Evolutionary conservation across 2,113 vertebrate species (phyloP), one percentile per base, ranked within the genome.

Genomic region (Rhea pennata): DNA sequence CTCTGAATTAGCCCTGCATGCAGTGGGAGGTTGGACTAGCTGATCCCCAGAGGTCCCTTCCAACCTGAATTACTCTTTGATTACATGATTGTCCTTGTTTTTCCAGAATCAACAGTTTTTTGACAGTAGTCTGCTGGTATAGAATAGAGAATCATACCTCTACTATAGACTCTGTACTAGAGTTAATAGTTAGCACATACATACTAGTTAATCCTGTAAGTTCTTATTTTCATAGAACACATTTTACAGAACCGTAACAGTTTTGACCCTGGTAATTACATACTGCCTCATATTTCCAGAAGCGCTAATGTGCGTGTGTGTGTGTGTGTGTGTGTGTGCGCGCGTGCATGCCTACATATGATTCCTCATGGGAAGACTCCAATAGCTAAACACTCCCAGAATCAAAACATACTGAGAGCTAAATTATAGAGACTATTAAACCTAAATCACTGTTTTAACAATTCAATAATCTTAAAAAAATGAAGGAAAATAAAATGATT

Each of bases 311-410:
- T 15, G 44, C 5, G 44, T 15, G 44, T 46, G 44, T 46, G 42
- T 44, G 14, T 46, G 13, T 12, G 2, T 11, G 26, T 26, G 19
- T 3, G 4, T 1, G 1, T 11, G 15, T 1, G n/a, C 12, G 29
- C 39, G 5, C 6, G 24, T 36, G 51, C 9, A 7, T 16, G 31
- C 70, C 5, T 12, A 0, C 0, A 0, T 24, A 71, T 53, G 40
- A 40, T 61, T 85, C 65, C 29, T 53, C 24, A 42, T 26, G 39
- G 33, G 33, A 80, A 48, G 23, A 76, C 21, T 66, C 65, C 46
- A 62, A 26, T 8, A 62, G 26, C 24, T 76, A 29, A 79, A 36
- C 6, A 8, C n/a, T 77, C 53, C 46, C 13, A 89, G 40, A 50
- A 62, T 81, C 71, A 67, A 54, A 61, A n/a, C 0, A 0, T 66